Evolutionary conservation across 1,140 invertebrate genomes (phyloP).

Genomic region (Sycobia sp.): DNA sequence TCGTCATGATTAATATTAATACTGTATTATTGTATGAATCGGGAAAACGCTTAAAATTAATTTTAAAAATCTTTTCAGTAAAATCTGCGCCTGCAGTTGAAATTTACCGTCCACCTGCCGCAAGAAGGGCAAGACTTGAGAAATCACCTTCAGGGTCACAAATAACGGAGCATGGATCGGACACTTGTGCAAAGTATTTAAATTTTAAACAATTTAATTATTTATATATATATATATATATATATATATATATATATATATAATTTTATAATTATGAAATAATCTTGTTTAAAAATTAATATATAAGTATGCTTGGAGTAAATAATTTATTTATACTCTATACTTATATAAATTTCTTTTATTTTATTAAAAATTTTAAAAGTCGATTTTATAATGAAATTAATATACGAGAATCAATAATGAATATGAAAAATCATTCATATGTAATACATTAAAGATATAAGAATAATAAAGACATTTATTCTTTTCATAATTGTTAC

Average conservation of each 20-base stretch:
- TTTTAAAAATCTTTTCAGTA: constrained; percentile 40
- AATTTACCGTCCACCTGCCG: constrained; percentile 58
- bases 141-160: constrained; percentile 25
- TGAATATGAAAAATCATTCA: too few species aligned
- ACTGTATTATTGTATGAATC: too few species aligned
- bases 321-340: too few species aligned
- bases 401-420: too few species aligned
- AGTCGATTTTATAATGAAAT: background rate
- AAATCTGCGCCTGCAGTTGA: constrained; percentile 50
- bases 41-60: too few species aligned
- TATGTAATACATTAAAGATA: too few species aligned
- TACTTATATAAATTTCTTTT: background rate
- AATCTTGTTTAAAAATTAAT: background rate
- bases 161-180: constrained; percentile 27
- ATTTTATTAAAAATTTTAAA: background rate
- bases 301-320: too few species aligned
- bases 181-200: constrained; percentile 31
- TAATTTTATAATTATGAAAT: background rate
- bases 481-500: too few species aligned
- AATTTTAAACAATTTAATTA: background rate
- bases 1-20: too few species aligned
- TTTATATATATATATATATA: background rate
- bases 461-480: too few species aligned
- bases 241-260: background rate
- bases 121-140: constrained; percentile 44